phyloP scores from a whole-genome alignment of 2,797 vertebrate species.

The Cossypha niveicapilla region DNA sequence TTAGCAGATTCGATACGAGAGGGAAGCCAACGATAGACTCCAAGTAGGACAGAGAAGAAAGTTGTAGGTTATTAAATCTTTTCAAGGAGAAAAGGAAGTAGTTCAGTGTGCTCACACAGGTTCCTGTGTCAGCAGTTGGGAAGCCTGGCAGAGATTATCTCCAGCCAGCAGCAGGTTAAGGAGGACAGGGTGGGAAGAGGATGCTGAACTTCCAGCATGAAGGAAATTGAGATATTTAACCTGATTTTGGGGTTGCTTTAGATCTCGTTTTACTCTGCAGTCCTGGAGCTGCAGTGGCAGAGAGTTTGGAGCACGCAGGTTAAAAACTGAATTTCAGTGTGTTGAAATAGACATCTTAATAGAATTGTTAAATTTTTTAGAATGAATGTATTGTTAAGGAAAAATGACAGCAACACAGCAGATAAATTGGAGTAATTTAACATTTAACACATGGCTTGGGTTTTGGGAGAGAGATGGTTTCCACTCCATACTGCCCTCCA shows the following conservation, averaged over 20 bases:
- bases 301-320: not conserved
- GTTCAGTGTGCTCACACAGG: not conserved
- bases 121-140: slow-evolving; percentile 39
- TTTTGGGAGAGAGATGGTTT: rapidly evolving
- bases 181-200: not conserved
- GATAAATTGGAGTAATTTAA: not conserved
- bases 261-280: not conserved
- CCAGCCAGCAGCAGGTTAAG: slow-evolving; percentile 33
- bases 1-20: slow-evolving; percentile 2
- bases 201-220: not conserved
- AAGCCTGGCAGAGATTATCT: slow-evolving; percentile 52
- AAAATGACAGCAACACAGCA: rapidly evolving
- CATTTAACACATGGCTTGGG: rapidly evolving
- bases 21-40: not conserved
- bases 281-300: not conserved
- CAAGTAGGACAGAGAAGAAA: slow-evolving; percentile 23
- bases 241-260: not conserved
- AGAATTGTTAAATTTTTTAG: not conserved
- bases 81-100: slow-evolving; percentile 27
- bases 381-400: not conserved
- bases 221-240: not conserved
- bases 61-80: slow-evolving; percentile 24
- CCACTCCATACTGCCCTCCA: not conserved
- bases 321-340: not conserved
- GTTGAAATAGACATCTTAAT: not conserved